These are phyloP conservation scores for Sylvicapra grimmia DNA, from an alignment of 2,113 vertebrate genomes.

Conservation along the genomic window DNA sequence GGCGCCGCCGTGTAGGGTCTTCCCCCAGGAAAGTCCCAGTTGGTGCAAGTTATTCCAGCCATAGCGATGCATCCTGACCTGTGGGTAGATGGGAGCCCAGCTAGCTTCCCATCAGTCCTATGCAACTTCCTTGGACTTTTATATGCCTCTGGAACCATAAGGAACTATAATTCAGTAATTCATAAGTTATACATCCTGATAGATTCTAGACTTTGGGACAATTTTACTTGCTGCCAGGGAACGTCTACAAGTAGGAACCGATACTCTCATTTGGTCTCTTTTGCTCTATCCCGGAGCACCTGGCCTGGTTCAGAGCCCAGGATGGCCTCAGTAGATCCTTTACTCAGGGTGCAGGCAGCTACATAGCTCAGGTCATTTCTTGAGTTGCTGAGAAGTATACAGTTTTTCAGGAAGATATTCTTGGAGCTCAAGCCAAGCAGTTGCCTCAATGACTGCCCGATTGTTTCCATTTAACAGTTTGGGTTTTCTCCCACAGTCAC, in stretches of 20 bases:
- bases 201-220: neutral
- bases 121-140: neutral
- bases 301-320: constrained; percentile 7
- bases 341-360: neutral
- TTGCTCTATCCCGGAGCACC: neutral
- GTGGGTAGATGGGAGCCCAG: neutral
- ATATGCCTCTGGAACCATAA: neutral
- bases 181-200: neutral
- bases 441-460: constrained; percentile 27
- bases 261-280: neutral
- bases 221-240: neutral
- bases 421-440: neutral
- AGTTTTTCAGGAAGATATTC: constrained; percentile 51
- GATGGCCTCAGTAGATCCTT: neutral
- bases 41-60: neutral
- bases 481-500: constrained; percentile 30
- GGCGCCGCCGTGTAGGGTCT: neutral
- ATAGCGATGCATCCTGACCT: neutral
- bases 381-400: constrained; percentile 30
- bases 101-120: neutral
- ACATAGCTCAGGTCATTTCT: neutral
- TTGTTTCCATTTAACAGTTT: constrained; percentile 42
- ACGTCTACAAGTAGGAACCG: neutral
- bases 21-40: neutral
- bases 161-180: neutral